Percentiles rank a stretch among this genome's conserved stretches.
phyloP scores from a whole-genome alignment of 35 echinoderm and acorn worm genomes.

The Ophioderma brevispina region DNA sequence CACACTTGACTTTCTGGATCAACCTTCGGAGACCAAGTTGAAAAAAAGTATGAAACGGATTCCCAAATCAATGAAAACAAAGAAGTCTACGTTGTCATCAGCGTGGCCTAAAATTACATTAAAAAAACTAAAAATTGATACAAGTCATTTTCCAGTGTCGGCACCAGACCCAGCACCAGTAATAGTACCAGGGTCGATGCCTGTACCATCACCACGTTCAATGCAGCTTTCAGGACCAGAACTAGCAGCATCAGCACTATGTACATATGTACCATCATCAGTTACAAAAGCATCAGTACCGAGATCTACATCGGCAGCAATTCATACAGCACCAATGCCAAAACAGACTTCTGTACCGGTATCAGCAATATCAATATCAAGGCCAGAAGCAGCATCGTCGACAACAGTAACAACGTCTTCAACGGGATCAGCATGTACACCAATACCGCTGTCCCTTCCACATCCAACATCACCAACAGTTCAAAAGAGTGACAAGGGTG shows the following conservation, averaged over 20 bases:
- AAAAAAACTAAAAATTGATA: neutral
- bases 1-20: neutral
- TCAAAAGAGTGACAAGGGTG: neutral
- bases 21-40: too few relatives aligned
- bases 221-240: too few relatives aligned
- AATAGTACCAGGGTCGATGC: neutral
- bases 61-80: neutral
- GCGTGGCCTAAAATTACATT: neutral
- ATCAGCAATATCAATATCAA: neutral
- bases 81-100: neutral
- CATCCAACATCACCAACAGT: too few relatives aligned
- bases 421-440: too few relatives aligned
- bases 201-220: too few relatives aligned
- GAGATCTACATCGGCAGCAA: too few relatives aligned
- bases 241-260: too few relatives aligned
- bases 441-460: too few relatives aligned
- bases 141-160: neutral
- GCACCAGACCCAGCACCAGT: neutral
- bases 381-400: neutral
- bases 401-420: neutral
- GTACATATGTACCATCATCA: too few relatives aligned
- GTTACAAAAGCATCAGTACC: too few relatives aligned
- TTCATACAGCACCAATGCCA: neutral
- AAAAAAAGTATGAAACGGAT: neutral
- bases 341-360: neutral